phyloP scores from a whole-genome alignment of 1,140 invertebrate species.

The Drosophila prosaltans region DNA sequence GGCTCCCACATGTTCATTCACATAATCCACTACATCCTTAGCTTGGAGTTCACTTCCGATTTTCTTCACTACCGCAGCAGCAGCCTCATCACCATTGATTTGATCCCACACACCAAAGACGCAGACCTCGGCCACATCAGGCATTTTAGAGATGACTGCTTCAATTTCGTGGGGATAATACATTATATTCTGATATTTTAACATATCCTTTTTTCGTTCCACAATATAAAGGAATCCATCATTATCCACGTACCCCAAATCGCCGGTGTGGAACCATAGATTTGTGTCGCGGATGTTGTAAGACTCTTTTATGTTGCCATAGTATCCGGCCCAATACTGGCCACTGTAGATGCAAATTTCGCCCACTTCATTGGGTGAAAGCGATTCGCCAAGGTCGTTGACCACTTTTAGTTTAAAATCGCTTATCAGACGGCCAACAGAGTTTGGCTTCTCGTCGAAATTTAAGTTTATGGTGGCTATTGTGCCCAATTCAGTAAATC shows the following conservation, averaged over 20 bases:
- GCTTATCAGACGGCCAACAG: constrained; percentile 43
- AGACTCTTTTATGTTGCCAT: constrained; percentile 52
- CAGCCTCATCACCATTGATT: constrained; percentile 54
- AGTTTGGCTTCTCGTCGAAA: constrained; percentile 65
- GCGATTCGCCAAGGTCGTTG: constrained; percentile 41
- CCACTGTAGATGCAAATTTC: constrained; percentile 56
- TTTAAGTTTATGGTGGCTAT: constrained; percentile 39
- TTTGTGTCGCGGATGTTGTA: constrained; percentile 49
- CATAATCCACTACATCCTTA: constrained; percentile 63
- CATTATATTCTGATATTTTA: constrained; percentile 80
- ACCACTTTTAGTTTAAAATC: constrained; percentile 75
- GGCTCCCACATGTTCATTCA: constrained; percentile 34
- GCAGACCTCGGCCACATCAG: constrained; percentile 62
- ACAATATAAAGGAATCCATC: constrained; percentile 84
- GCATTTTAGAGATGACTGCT: constrained; percentile 51
- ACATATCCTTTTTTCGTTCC: constrained; percentile 87
- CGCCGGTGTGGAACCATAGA: constrained; percentile 88
- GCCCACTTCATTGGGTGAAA: constrained; percentile 58
- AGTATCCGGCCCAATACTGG: constrained; percentile 68
- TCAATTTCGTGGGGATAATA: constrained; percentile 75
- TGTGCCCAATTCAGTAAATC: constrained; percentile 57
- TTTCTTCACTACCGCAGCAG: constrained; percentile 63
- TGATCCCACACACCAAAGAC: constrained; percentile 69
- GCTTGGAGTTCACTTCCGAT: constrained; percentile 38
- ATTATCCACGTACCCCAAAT: constrained; percentile 86